Conservation (phyloP, 2,113 vertebrate genomes). For the Hydrochoerus hydrochaeris region DNA sequence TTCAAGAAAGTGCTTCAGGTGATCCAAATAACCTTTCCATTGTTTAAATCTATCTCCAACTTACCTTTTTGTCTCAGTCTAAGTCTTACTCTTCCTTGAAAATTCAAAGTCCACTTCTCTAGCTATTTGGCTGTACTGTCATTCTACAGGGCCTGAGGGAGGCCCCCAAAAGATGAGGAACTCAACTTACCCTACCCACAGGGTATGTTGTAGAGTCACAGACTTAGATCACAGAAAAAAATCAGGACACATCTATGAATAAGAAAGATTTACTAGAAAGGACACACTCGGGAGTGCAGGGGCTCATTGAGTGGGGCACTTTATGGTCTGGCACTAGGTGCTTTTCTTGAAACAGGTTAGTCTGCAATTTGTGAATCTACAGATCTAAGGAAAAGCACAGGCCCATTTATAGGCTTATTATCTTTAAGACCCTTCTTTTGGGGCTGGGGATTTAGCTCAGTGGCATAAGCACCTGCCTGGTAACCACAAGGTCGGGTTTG, state of each 20-base stretch:
- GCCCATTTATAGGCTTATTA: neutral
- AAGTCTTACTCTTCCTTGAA: conserved; percentile 15
- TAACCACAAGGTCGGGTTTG: too few species aligned
- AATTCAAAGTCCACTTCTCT: conserved; percentile 10
- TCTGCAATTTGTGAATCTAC: neutral
- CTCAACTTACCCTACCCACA: neutral
- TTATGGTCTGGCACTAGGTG: neutral
- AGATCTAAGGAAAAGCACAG: neutral
- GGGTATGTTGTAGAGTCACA: neutral
- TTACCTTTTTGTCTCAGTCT: neutral
- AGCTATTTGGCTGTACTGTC: neutral
- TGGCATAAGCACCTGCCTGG: too few species aligned
- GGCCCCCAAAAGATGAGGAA: neutral
- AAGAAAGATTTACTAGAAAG: neutral
- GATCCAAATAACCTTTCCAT: neutral
- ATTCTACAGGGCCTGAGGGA: neutral
- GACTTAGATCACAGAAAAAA: neutral
- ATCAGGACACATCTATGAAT: neutral
- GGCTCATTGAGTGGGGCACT: neutral
- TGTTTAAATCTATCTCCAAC: conserved; percentile 28
- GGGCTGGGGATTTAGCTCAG: too few species aligned
- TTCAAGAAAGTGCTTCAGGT: neutral
- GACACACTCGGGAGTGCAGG: neutral
- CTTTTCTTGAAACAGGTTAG: neutral
- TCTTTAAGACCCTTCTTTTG: neutral